Evolutionary conservation across 2,113 vertebrate genomes (phyloP).

Genomic region (Potamarius usumacintae): DNA sequence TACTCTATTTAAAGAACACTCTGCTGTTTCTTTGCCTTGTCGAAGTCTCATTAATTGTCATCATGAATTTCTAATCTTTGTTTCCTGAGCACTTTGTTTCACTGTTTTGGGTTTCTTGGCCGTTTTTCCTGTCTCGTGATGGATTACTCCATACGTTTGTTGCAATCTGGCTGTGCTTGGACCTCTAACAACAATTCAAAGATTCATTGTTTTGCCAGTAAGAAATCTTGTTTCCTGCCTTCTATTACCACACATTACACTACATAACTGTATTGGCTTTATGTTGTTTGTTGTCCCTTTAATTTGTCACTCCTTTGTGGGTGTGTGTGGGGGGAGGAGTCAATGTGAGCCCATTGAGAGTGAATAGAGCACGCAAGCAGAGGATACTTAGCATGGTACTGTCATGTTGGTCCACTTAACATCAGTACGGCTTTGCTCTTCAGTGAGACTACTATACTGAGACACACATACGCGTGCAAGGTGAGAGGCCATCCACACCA

Average conservation of each 20-base stretch:
- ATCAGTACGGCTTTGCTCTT: constrained; percentile 28
- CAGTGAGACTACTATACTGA: constrained; percentile 16
- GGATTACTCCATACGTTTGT: neutral
- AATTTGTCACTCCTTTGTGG: neutral
- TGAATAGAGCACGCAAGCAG: neutral
- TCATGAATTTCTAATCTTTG: neutral
- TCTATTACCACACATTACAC: neutral
- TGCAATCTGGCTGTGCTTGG: neutral
- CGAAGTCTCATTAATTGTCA: neutral
- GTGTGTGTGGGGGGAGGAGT: neutral
- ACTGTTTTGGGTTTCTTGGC: neutral
- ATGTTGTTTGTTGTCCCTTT: neutral
- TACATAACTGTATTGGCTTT: neutral
- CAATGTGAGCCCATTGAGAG: neutral
- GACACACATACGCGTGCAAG: constrained; percentile 20
- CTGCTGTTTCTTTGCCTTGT: neutral
- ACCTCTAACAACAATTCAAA: neutral
- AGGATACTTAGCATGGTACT: constrained; percentile 11
- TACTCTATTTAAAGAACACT: neutral
- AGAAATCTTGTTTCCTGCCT: neutral
- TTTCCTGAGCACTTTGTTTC: neutral
- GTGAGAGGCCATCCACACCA: constrained; percentile 34
- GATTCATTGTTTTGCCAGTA: neutral
- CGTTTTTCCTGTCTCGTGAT: neutral
- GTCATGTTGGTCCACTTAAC: constrained; percentile 21